Conservation (phyloP, 2,113 vertebrate species). For the Astur gentilis region DNA sequence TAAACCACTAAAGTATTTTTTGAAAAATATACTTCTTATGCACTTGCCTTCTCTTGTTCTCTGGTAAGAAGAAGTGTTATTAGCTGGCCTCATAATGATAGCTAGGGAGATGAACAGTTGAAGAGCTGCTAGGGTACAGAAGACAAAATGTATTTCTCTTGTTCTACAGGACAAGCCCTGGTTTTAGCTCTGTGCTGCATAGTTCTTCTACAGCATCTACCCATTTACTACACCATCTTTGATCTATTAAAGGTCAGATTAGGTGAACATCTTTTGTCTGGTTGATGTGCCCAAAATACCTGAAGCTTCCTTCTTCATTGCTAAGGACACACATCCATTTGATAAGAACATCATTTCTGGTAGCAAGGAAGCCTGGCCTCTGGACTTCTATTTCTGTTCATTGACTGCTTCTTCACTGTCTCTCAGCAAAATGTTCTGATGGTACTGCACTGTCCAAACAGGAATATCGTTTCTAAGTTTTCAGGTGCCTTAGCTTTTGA, state of each 20-base stretch:
- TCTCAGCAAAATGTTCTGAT: neutral
- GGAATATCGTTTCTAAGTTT: neutral
- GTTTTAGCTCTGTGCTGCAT: neutral
- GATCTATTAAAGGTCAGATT: neutral
- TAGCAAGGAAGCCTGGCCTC: neutral
- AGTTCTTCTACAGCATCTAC: neutral
- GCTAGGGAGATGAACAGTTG: neutral
- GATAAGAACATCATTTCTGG: neutral
- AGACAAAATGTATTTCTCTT: neutral
- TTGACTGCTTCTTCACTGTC: neutral
- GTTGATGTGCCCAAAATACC: neutral
- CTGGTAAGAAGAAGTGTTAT: neutral
- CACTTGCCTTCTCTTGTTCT: neutral
- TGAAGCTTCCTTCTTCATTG: neutral
- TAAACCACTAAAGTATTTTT: neutral
- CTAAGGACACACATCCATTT: neutral
- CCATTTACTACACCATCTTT: neutral
- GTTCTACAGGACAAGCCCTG: neutral
- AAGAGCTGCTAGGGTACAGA: neutral
- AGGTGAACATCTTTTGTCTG: neutral
- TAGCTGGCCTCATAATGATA: neutral
- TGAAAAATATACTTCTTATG: neutral
- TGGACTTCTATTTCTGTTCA: neutral
- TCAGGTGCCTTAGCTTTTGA: neutral
- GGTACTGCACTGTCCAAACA: neutral